Percentiles rank a stretch among this genome's conserved stretches.
These are phyloP conservation scores for Dusona sp. DNA, from an alignment of 2,888 invertebrate species.

Conservation along the genomic window DNA sequence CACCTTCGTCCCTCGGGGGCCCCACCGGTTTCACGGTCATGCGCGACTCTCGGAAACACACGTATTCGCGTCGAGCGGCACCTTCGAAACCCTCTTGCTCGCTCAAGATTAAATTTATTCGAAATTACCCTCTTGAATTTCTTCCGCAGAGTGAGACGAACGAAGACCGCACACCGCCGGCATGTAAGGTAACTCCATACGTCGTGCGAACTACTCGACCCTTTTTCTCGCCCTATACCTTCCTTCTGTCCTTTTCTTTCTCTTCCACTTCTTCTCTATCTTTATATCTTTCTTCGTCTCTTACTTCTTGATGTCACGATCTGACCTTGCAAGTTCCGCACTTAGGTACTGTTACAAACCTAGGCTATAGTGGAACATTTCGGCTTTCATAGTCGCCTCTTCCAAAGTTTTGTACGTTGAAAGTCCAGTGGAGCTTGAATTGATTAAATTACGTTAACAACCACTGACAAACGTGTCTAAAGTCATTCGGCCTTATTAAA, in stretches of 20 bases:
- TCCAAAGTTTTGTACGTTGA: not conserved
- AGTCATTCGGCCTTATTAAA: not conserved
- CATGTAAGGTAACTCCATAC: conserved; percentile 78
- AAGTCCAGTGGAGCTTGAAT: not conserved
- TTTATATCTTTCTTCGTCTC: not conserved
- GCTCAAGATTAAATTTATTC: conserved; percentile 79
- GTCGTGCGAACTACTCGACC: conserved; percentile 71
- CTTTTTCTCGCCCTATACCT: conserved; percentile 41
- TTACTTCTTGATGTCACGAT: conserved; percentile 2
- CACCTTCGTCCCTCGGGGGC: conserved; percentile 51
- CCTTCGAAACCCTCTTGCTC: conserved; percentile 73
- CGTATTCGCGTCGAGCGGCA: conserved; percentile 62
- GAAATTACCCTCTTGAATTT: conserved; percentile 80
- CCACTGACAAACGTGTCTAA: not conserved
- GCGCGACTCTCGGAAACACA: conserved; percentile 46
- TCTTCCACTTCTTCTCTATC: not conserved
- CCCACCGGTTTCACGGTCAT: conserved; percentile 75
- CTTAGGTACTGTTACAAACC: conserved; percentile 16
- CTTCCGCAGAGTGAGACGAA: conserved; percentile 72
- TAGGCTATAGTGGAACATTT: not conserved
- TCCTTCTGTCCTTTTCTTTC: conserved; percentile 5
- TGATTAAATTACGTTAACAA: not conserved
- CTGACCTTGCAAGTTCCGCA: not conserved
- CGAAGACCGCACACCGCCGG: conserved; percentile 72
- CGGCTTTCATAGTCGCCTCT: not conserved